These are phyloP conservation scores for Sebastes ruberrimus DNA, from an alignment of 2,797 vertebrate species.

Conservation along the genomic window DNA sequence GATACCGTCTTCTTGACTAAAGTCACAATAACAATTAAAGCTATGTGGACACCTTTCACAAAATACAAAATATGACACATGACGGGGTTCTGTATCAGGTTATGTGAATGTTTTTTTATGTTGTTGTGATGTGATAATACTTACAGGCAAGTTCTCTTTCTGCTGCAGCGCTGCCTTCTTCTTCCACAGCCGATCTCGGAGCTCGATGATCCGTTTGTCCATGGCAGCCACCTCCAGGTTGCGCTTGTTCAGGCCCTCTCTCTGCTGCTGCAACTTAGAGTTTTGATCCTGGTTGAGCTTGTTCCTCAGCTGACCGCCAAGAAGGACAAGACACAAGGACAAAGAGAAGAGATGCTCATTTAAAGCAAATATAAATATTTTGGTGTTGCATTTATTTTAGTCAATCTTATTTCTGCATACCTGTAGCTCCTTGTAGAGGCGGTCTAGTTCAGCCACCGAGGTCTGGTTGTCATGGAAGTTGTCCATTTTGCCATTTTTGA, in stretches of 20 bases:
- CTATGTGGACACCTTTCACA: not conserved
- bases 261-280: slow-evolving; percentile 94
- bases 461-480: slow-evolving; percentile 85
- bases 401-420: slow-evolving; percentile 75
- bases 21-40: not conserved
- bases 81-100: not conserved
- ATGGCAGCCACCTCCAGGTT: slow-evolving; percentile 94
- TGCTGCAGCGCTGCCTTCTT: slow-evolving; percentile 97
- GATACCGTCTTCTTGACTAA: not conserved
- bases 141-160: slow-evolving; percentile 94
- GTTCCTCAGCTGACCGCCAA: slow-evolving; percentile 89
- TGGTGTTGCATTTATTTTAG: not conserved
- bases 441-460: slow-evolving; percentile 90
- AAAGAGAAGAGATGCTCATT: not conserved
- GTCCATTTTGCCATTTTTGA: slow-evolving; percentile 92
- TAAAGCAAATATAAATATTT: not conserved
- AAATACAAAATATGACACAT: not conserved
- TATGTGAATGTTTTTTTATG: not conserved
- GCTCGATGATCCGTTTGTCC: slow-evolving; percentile 96
- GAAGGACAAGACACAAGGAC: not conserved
- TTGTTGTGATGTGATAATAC: slow-evolving; percentile 50
- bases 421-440: slow-evolving; percentile 97
- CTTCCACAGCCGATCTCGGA: slow-evolving; percentile 95
- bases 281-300: slow-evolving; percentile 98
- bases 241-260: slow-evolving; percentile 94